A percentile compares a stretch with the other conserved stretches of the same genome.
Conservation (phyloP, 2,113 vertebrate species). For the Antechinus stuartii region DNA sequence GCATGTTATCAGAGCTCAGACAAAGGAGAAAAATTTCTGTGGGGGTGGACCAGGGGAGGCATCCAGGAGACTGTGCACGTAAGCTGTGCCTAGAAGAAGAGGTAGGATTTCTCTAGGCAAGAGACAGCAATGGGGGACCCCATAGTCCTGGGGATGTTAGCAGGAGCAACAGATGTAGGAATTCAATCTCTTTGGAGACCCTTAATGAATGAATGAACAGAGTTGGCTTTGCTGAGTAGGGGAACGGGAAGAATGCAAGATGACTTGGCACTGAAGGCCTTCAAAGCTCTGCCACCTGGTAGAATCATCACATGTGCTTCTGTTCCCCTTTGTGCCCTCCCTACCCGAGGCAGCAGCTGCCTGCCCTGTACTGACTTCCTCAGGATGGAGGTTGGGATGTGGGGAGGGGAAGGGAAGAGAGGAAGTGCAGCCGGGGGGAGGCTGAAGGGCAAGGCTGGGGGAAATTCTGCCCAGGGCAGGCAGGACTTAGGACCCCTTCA, state of each 20-base stretch:
- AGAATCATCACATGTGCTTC: not conserved
- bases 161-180: not conserved
- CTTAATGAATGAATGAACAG: not conserved
- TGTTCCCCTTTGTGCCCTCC: not conserved
- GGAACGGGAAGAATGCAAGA: not conserved
- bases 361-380: not conserved
- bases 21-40: not conserved
- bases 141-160: not conserved
- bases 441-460: not conserved
- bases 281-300: not conserved
- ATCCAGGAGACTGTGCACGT: not conserved
- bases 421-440: not conserved
- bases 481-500: not conserved
- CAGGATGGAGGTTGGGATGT: not conserved
- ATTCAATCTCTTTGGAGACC: not conserved
- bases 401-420: not conserved
- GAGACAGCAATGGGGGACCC: accelerated
- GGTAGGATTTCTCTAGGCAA: not conserved
- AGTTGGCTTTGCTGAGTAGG: not conserved
- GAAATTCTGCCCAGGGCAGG: not conserved
- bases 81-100: not conserved
- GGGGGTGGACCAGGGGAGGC: not conserved
- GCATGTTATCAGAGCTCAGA: not conserved
- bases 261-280: not conserved
- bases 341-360: not conserved